Percentiles rank a stretch among this genome's conserved stretches.
Evolutionary conservation across 2,888 invertebrate species (phyloP).

Genomic region (Melipona beecheii): DNA sequence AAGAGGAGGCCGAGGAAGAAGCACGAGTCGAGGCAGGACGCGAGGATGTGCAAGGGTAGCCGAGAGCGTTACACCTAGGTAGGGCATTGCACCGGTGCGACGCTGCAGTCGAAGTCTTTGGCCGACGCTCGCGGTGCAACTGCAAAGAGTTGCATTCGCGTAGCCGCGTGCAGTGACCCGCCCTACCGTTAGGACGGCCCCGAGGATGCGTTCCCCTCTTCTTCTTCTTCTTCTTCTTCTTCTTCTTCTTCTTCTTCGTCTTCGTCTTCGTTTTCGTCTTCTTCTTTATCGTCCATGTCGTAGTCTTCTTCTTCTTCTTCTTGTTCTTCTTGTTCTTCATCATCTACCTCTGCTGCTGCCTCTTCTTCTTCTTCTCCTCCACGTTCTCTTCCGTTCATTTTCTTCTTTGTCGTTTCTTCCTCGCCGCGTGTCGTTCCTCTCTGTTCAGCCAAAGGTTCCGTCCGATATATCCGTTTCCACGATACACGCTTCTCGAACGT

Average conservation of each 20-base stretch:
- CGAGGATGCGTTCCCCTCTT: conserved; percentile 81
- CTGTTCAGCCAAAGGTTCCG: neutral
- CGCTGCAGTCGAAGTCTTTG: conserved; percentile 74
- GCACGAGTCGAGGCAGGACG: conserved; percentile 54
- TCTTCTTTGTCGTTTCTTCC: conserved; percentile 15
- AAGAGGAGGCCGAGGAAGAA: conserved; percentile 47
- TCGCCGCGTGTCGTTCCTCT: neutral
- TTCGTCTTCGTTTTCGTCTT: conserved; percentile 29
- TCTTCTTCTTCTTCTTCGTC: conserved; percentile 46
- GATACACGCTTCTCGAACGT: conserved; percentile 52
- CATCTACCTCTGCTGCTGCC: conserved; percentile 12
- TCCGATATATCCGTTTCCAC: conserved; percentile 54
- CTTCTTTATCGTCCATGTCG: conserved; percentile 27
- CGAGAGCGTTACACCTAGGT: conserved; percentile 81
- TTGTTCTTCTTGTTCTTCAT: conserved; percentile 21
- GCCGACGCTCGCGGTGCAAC: conserved; percentile 78
- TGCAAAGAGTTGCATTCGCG: conserved; percentile 77
- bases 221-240: conserved; percentile 66
- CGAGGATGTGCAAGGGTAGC: conserved; percentile 76
- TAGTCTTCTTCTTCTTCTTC: conserved; percentile 51
- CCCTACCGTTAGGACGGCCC: conserved; percentile 85
- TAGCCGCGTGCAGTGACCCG: conserved; percentile 84
- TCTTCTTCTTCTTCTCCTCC: neutral
- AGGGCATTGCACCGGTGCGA: conserved; percentile 82
- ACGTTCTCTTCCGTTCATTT: conserved; percentile 5